Percentiles rank a stretch among this genome's conserved stretches.
phyloP scores from a whole-genome alignment of 2,888 invertebrate genomes.

The Gymnoscelis rufifasciata region DNA sequence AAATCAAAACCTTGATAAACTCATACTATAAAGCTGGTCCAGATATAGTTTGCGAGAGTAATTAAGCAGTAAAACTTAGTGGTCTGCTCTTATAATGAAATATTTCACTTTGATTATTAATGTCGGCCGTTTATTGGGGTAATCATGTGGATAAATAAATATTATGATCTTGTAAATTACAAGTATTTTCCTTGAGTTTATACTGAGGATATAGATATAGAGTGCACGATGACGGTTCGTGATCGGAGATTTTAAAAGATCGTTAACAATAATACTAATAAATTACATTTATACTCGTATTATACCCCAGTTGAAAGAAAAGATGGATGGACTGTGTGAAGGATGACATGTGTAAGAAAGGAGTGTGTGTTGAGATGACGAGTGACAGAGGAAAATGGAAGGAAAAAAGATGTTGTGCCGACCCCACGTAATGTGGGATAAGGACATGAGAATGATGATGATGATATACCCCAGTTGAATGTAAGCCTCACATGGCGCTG shows the following conservation, averaged over 20 bases:
- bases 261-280: background rate
- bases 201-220: conserved; percentile 5
- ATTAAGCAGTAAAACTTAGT: conserved; percentile 75
- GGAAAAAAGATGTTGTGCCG: no score
- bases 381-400: no score
- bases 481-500: no score
- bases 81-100: conserved; percentile 67
- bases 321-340: no score
- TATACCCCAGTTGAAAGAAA: no score
- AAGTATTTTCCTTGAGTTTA: conserved; percentile 22
- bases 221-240: background rate
- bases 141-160: conserved; percentile 53
- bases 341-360: no score
- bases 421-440: no score
- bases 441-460: no score
- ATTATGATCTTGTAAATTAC: conserved; percentile 34
- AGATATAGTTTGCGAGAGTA: conserved; percentile 73
- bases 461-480: no score
- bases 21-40: conserved; percentile 58
- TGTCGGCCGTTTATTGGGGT: conserved; percentile 57
- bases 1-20: conserved; percentile 36
- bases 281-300: background rate
- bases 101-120: conserved; percentile 67
- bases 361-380: no score
- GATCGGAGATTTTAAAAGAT: background rate